phyloP scores from a whole-genome alignment of 2,113 vertebrate species.

The Cebidichthys violaceus region DNA sequence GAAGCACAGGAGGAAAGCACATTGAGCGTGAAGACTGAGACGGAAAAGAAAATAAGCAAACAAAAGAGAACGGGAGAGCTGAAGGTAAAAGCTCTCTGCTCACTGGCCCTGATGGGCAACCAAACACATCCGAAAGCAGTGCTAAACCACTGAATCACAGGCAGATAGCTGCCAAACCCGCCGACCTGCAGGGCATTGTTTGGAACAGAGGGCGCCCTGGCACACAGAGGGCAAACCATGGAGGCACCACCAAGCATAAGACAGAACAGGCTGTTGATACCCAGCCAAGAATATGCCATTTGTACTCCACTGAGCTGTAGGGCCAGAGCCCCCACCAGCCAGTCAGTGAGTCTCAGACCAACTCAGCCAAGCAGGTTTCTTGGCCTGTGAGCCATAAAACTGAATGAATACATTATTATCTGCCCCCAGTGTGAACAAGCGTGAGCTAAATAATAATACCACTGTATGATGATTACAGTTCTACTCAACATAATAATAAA shows the following conservation, averaged over 20 bases:
- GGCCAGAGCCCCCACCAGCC: conserved; percentile 25
- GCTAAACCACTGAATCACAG: conserved; percentile 55
- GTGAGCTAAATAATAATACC: not conserved
- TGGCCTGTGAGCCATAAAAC: conserved; percentile 8
- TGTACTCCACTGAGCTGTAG: conserved; percentile 44
- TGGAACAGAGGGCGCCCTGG: conserved; percentile 50
- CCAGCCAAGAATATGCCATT: conserved; percentile 64
- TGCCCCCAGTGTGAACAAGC: not conserved
- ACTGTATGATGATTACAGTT: conserved; percentile 16
- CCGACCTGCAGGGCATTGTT: conserved; percentile 59
- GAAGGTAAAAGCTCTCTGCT: conserved; percentile 46
- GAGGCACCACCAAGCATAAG: conserved; percentile 51
- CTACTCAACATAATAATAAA: not conserved
- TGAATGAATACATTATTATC: conserved; percentile 27
- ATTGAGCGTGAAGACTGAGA: conserved; percentile 28
- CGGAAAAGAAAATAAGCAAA: conserved; percentile 40
- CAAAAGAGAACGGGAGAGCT: conserved; percentile 28
- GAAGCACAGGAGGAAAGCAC: conserved; percentile 28
- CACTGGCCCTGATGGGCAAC: conserved; percentile 54
- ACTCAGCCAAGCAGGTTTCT: conserved; percentile 15
- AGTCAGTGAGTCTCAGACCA: conserved; percentile 45
- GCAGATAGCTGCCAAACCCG: conserved; percentile 63
- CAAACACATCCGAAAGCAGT: conserved; percentile 45
- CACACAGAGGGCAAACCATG: conserved; percentile 41
- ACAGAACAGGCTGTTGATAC: conserved; percentile 49